Conservation (phyloP, 2,113 vertebrate genomes). For the Etheostoma spectabile region DNA sequence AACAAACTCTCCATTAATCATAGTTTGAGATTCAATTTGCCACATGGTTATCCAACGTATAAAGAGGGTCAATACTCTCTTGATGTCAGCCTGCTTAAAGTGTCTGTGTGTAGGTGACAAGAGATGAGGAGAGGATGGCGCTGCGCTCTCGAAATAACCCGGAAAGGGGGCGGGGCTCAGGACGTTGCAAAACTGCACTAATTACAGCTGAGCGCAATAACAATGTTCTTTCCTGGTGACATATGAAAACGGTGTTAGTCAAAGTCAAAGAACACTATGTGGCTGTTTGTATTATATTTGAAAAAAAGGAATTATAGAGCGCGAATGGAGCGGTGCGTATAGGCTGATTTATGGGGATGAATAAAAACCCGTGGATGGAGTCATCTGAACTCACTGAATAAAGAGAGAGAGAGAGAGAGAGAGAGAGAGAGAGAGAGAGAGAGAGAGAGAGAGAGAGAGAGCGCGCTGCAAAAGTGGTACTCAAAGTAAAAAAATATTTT, state of each 20-base stretch:
- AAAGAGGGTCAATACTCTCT: no score
- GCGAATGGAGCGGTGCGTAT: neutral
- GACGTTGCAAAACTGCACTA: neutral
- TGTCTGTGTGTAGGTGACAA: neutral
- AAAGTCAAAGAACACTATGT: no score
- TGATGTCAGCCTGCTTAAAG: rapidly evolving
- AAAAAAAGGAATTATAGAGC: neutral
- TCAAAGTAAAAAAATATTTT: no score
- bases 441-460: neutral
- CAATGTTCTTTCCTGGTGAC: neutral
- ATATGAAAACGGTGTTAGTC: no score
- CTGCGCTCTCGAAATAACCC: neutral
- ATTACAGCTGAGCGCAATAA: neutral
- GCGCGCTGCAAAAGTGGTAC: neutral
- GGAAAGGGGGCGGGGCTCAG: constrained; percentile 23
- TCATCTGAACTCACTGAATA: constrained; percentile 35
- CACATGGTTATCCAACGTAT: neutral
- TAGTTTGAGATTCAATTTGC: rapidly evolving
- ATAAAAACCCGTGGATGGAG: constrained; percentile 48
- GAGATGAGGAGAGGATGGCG: neutral
- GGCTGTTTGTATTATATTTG: rapidly evolving
- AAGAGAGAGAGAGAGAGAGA: neutral
- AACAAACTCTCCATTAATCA: neutral
- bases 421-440: neutral
- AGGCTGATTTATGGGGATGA: neutral